Evolutionary conservation across 1,140 invertebrate species (phyloP).

Genomic region (Spodoptera litura): DNA sequence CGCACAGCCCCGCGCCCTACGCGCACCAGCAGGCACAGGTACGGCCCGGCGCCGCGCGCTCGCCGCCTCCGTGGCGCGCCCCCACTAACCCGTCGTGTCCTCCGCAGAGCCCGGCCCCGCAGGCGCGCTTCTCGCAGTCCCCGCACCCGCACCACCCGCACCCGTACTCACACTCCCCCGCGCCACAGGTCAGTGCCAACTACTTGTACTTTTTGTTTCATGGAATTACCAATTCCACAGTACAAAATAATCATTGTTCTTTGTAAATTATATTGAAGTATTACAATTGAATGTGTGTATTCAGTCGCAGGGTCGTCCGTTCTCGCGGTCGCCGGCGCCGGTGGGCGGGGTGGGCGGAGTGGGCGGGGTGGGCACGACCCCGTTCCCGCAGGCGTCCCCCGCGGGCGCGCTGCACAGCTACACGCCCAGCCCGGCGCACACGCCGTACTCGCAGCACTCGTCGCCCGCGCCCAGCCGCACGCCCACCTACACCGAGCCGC

Average conservation of each 20-base stretch:
- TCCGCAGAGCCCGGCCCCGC: constrained; percentile 68
- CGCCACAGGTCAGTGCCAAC: constrained; percentile 45
- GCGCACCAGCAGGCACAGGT: constrained; percentile 55
- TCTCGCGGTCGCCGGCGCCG: constrained; percentile 69
- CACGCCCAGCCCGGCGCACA: constrained; percentile 82
- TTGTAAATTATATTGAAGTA: no score
- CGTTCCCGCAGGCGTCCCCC: constrained; percentile 76
- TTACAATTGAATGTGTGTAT: background rate
- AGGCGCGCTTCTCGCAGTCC: constrained; percentile 66
- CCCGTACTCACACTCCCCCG: constrained; percentile 55
- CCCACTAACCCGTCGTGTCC: no score
- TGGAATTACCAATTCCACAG: no score
- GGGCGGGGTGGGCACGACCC: constrained; percentile 56
- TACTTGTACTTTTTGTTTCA: no score
- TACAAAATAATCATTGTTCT: no score
- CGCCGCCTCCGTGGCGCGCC: background rate
- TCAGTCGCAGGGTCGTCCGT: constrained; percentile 58
- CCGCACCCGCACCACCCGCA: constrained; percentile 53
- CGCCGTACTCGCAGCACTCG: constrained; percentile 80
- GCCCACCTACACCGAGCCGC: constrained; percentile 68
- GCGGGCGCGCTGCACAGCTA: constrained; percentile 76
- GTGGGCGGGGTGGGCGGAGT: constrained; percentile 47
- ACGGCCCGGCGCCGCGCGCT: background rate
- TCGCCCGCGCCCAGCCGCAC: constrained; percentile 73
- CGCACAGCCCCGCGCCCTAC: constrained; percentile 77